Conservation (phyloP, 2,888 invertebrate genomes). For the Melinaea menophilus region DNA sequence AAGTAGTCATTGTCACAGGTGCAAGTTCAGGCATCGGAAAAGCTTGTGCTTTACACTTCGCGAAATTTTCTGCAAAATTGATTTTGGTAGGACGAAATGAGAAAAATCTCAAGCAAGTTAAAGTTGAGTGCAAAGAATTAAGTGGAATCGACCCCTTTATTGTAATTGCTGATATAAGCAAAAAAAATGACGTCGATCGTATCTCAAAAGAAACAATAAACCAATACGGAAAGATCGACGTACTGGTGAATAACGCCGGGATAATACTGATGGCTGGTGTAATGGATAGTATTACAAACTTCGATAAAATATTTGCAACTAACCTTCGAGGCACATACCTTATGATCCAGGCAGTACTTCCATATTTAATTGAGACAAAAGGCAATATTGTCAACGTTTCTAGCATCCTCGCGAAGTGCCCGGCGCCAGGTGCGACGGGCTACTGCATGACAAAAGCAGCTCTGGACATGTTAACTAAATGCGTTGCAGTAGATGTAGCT, state of each 20-base stretch:
- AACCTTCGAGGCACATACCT: conserved; percentile 57
- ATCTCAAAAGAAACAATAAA: conserved; percentile 51
- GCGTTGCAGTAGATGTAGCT: conserved; percentile 53
- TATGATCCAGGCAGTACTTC: conserved; percentile 49
- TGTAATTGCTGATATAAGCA: conserved; percentile 55
- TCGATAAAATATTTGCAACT: conserved; percentile 52
- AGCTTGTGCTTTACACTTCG: conserved; percentile 53
- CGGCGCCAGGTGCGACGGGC: conserved; percentile 47
- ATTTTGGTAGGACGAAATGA: conserved; percentile 54
- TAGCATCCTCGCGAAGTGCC: conserved; percentile 50
- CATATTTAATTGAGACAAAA: conserved; percentile 48
- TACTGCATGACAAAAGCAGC: conserved; percentile 67
- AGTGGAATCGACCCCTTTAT: conserved; percentile 47
- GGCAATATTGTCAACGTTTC: conserved; percentile 62
- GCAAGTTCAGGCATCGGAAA: conserved; percentile 67
- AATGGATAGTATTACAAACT: conserved; percentile 43
- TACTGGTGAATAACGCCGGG: conserved; percentile 62
- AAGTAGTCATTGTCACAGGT: conserved; percentile 64
- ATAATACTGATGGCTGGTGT: conserved; percentile 42
- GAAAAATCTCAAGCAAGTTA: conserved; percentile 49
- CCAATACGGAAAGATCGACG: conserved; percentile 49
- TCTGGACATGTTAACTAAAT: conserved; percentile 61
- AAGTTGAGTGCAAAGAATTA: conserved; percentile 47
- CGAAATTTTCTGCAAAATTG: conserved; percentile 50
- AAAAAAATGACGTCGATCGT: conserved; percentile 46